Evolutionary conservation across 2,113 vertebrate genomes (phyloP), one percentile per base, ranked within the genome.

Genomic region (Tetrax tetrax): DNA sequence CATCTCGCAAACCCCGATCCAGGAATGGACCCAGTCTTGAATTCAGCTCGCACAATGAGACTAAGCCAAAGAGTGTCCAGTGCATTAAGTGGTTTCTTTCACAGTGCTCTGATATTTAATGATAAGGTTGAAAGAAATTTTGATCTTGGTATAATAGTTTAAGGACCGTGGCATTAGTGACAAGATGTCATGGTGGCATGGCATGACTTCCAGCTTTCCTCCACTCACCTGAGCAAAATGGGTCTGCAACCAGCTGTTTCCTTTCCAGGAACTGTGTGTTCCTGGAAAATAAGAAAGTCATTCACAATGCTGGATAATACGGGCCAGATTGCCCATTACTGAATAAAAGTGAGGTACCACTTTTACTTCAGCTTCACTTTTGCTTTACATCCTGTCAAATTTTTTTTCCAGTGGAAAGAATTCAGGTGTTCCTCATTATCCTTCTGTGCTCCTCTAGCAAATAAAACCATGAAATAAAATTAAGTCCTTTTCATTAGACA

Each of bases 381-480:
- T n/a, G n/a, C n/a, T n/a, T n/a, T n/a, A n/a, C 5, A 2, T 76
- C 33, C 57, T 93, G 27, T 7, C 63, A 86, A 50, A 9, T 72
- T 51, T 57, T 91, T 91, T 76, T 71, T 80, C 78, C 77, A 66
- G 53, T 71, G 65, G 66, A 79, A 95, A 80, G 59, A 81, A 92
- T 74, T 83, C 89, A 95, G 41, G 61, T 87, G 88, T 54, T 91
- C 65, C 33, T 91, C 61, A 60, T 95, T 93, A 83, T 61, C 43
- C 24, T 70, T 59, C 60, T 83, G 29, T 47, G n/a, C 10, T 69
- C 11, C 63, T 94, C 57, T 60, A 72, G 53, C 64, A 93, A 95
- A 85, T 87, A 83, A 87, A 91, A 76, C 80, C 35, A 41, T 33
- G 38, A 92, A 95, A 87, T 92, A 87, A 92, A 91, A 90, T 83